Base-by-base conservation (phyloP, 2,888 invertebrate species). In the Apotomis turbidana region DNA sequence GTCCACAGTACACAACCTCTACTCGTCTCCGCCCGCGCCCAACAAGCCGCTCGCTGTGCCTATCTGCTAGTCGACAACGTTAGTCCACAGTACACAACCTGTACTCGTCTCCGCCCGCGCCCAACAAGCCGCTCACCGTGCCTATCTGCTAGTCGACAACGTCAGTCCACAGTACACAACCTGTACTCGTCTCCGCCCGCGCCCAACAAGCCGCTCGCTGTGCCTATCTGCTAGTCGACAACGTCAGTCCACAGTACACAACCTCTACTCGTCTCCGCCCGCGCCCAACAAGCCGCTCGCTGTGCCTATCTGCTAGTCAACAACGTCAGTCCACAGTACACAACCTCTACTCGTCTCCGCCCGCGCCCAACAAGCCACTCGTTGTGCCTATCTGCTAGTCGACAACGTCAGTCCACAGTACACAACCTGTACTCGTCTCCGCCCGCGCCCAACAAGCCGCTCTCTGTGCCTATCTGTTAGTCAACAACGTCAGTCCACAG, bases 311-410 rank as follows among this genome's bases (percentile, higher is more conserved):
- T 15, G 15, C 1, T 15, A 15, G 15, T 15, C 15, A 15, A 15
- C 15, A 15, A 15, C 1, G 15, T 15, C 15, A 15, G 1, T 15
- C 15, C 1, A 15, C 0, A 15, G 15, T 15, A 15, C 15, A 15
- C 44, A 91, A 91, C 80, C 88, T 86, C 79, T 92, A 91, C 83
- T 86, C 89, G 0, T 83, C 87, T 4, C 41, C 41, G 41, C 41
- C 41, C 41, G 41, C 41, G 41, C 41, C 41, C 5, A 41, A 4
- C 49, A 57, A 44, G 10, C 49, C 49, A 12, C 3, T 59, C 51
- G 12, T 38, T 27, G 61, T 41, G 41, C 41, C 41, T 41, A 15
- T 15, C 15, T 15, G 15, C 1, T 15, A 15, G 15, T 15, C 15
- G 1, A 15, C 15, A 15, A 15, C 15, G 15, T 15, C 15, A 15